Evolutionary conservation across 2,113 vertebrate genomes (phyloP).

Genomic region (Pangasianodon hypophthalmus): DNA sequence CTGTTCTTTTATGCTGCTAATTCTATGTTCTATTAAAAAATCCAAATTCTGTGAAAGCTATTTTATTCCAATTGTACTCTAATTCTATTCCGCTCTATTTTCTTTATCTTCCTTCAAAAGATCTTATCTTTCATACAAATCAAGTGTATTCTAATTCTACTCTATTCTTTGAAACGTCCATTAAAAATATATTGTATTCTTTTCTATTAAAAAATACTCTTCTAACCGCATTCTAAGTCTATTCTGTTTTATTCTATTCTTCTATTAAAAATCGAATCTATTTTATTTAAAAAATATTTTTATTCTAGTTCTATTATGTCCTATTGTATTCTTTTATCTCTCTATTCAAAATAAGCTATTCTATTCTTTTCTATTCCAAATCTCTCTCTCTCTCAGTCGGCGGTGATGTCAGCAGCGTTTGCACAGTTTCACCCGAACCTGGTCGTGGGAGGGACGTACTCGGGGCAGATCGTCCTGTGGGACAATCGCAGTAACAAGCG

Average conservation of each 20-base stretch:
- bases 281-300: background rate
- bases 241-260: background rate
- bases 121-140: too few species aligned
- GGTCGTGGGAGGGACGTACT: constrained; percentile 96
- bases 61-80: background rate
- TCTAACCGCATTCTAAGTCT: background rate
- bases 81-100: background rate
- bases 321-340: too few species aligned
- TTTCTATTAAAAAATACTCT: background rate
- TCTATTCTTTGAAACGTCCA: background rate
- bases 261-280: background rate
- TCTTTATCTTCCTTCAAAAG: background rate
- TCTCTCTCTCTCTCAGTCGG: constrained; percentile 75
- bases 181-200: background rate
- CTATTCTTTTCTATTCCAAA: background rate
- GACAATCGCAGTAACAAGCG: constrained; percentile 98
- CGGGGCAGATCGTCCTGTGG: constrained; percentile 97
- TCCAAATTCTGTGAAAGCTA: background rate
- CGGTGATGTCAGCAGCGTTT: constrained; percentile 97
- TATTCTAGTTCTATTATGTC: too few species aligned
- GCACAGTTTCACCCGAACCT: constrained; percentile 97
- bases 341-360: background rate
- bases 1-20: background rate
- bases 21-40: background rate
- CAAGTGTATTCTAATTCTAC: background rate